These are phyloP conservation scores for Bombylius discolor DNA, from an alignment of 2,888 invertebrate species.

Conservation along the genomic window DNA sequence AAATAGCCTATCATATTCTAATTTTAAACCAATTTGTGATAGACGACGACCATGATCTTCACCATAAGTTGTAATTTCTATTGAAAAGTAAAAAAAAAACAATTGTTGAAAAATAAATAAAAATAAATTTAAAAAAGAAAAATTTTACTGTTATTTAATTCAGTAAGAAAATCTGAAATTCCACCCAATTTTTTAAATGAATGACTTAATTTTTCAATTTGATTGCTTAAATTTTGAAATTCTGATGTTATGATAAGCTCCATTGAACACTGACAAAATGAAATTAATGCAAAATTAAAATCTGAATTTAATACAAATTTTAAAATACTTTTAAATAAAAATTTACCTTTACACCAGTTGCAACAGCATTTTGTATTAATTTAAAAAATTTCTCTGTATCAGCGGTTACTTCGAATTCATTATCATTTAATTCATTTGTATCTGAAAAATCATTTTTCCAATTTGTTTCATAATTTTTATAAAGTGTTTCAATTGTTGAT, in stretches of 20 bases:
- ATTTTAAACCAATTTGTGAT: constrained; percentile 34
- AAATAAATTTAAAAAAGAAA: neutral
- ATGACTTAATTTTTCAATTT: constrained; percentile 4
- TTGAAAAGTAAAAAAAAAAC: neutral
- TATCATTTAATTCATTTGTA: no score
- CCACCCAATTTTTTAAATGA: constrained; percentile 1
- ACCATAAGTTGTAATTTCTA: constrained; percentile 28
- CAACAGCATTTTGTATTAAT: no score
- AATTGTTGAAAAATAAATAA: neutral
- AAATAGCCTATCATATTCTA: constrained; percentile 27
- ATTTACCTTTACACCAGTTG: no score
- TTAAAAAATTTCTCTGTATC: no score
- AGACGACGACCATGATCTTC: constrained; percentile 33
- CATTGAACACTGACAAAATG: neutral
- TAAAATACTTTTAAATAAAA: no score
- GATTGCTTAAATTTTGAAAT: neutral
- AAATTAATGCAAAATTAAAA: no score
- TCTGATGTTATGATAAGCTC: neutral
- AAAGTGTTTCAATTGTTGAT: no score
- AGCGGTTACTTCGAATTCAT: neutral
- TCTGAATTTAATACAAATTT: no score
- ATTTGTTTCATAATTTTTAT: no score
- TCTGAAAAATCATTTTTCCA: no score
- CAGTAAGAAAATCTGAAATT: neutral
- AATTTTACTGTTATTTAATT: constrained; percentile 5